Base-by-base conservation (phyloP, 2,797 vertebrate genomes). In the Dermochelys coriacea region DNA sequence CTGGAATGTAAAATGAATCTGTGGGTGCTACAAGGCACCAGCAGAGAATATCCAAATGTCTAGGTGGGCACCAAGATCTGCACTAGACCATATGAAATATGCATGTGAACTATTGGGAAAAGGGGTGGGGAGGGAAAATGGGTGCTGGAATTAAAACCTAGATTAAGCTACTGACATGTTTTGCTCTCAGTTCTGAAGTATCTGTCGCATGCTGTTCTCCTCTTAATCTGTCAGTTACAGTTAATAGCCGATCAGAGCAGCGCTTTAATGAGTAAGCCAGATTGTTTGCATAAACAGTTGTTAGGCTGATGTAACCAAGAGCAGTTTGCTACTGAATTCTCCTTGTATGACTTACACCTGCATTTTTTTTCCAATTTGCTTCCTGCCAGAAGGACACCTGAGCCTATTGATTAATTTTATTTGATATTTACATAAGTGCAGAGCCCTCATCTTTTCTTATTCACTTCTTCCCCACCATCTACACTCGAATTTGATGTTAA, bases 21-120 rank as follows among this genome's bases (percentile, higher is more conserved):
- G 96, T 96, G 97, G 96, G 96, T 96, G 91, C 93, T 92, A 94
- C 81, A 86, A 96, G 96, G 96, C 86, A 94, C 93, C 64, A 91
- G 90, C 95, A 2, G 95, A 95, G 96, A 94, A 92, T 49, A 95
- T 93, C 88, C 86, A 97, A 82, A 94, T 93, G 87, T 90, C 95
- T 93, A 95, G 97, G 96, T 97, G 97, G 97, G 97, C 57, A 88
- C 93, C 57, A 71, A 85, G 93, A 94, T 91, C 88, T 94, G 96
- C 96, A 82, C 25, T 31, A 82, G 86, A 94, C 94, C 84, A 79
- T 79, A 81, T 52, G 86, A 84, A 61, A 83, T 61, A 37, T 68
- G 78, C 75, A 85, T 0, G 89, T 8, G 19, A 77, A 85, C 93
- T 89, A 0, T 11, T 87, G 95, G 94, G 82, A 9, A 87, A 80